Evolutionary conservation across 2,888 invertebrate genomes (phyloP).

Genomic region (Galerucella pusilla): DNA sequence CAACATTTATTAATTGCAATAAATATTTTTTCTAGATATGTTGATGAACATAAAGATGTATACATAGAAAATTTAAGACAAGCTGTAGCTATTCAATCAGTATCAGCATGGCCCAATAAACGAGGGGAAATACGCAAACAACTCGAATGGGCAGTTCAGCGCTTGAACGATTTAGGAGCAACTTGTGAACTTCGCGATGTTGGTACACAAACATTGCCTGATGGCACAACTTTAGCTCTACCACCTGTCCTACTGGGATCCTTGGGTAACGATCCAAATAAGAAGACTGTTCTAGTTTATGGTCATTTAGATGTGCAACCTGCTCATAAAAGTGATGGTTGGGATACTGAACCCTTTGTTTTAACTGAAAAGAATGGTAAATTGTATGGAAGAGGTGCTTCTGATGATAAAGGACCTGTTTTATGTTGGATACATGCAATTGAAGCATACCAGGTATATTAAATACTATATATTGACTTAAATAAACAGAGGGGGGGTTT

Average conservation of each 20-base stretch:
- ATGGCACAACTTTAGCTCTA: slow-evolving; percentile 78
- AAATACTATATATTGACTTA: background rate
- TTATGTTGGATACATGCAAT: slow-evolving; percentile 96
- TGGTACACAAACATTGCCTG: slow-evolving; percentile 78
- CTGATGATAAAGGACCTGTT: slow-evolving; percentile 94
- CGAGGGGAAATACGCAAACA: slow-evolving; percentile 77
- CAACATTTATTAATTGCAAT: background rate
- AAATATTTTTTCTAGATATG: slow-evolving; percentile 70
- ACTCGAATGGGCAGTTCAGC: slow-evolving; percentile 75
- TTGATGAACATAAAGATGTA: slow-evolving; percentile 79
- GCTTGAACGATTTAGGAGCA: slow-evolving; percentile 42
- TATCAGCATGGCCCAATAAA: slow-evolving; percentile 88
- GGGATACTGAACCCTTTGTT: slow-evolving; percentile 95
- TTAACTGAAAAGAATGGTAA: slow-evolving; percentile 89
- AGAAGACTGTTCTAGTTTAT: slow-evolving; percentile 94
- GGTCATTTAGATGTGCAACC: slow-evolving; percentile 99
- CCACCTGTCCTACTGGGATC: slow-evolving; percentile 88
- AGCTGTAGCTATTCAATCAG: slow-evolving; percentile 91
- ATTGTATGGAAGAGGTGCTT: slow-evolving; percentile 87
- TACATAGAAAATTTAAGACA: slow-evolving; percentile 84
- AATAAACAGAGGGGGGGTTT: no score
- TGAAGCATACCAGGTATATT: slow-evolving; percentile 77
- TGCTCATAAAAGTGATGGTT: slow-evolving; percentile 91
- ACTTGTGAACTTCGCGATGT: slow-evolving; percentile 64
- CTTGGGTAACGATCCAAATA: slow-evolving; percentile 83